These are phyloP conservation scores for Chroicocephalus ridibundus DNA, from an alignment of 2,113 vertebrate genomes.

Conservation along the genomic window DNA sequence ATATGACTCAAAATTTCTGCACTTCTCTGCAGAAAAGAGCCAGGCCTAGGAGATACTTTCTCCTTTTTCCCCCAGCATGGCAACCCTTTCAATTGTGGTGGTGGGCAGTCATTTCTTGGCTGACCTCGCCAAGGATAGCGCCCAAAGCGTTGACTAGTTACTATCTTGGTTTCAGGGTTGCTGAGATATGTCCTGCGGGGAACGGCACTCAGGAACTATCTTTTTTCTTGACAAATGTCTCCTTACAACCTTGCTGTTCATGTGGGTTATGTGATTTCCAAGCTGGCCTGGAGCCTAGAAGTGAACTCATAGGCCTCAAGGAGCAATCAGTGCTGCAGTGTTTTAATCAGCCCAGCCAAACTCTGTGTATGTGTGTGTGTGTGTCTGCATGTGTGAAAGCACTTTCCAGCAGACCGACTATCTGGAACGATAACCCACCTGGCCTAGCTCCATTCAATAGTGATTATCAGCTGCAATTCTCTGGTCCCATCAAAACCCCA, in stretches of 20 bases:
- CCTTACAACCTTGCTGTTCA: slow-evolving; percentile 27
- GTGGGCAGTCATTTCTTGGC: neutral
- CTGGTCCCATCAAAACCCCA: neutral
- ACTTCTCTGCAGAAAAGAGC: neutral
- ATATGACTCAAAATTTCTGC: neutral
- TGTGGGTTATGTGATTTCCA: slow-evolving; percentile 39
- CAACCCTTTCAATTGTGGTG: neutral
- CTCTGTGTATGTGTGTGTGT: neutral
- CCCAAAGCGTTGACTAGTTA: neutral
- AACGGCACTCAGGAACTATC: neutral
- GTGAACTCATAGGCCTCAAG: slow-evolving; percentile 52
- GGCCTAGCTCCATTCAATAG: neutral
- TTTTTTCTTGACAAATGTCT: slow-evolving; percentile 29
- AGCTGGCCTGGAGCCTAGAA: slow-evolving; percentile 57
- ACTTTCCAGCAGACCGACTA: neutral
- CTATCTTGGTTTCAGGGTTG: neutral
- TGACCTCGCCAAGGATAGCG: neutral
- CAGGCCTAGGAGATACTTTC: neutral
- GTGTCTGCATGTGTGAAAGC: neutral
- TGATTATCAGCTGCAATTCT: neutral
- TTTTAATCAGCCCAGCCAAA: slow-evolving; percentile 22
- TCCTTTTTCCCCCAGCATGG: neutral
- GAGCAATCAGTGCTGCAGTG: slow-evolving; percentile 38
- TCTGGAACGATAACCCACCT: slow-evolving; percentile 15
- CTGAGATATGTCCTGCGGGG: neutral